phyloP scores from a whole-genome alignment of 2,113 vertebrate genomes.

The Megatriorchis doriae region DNA sequence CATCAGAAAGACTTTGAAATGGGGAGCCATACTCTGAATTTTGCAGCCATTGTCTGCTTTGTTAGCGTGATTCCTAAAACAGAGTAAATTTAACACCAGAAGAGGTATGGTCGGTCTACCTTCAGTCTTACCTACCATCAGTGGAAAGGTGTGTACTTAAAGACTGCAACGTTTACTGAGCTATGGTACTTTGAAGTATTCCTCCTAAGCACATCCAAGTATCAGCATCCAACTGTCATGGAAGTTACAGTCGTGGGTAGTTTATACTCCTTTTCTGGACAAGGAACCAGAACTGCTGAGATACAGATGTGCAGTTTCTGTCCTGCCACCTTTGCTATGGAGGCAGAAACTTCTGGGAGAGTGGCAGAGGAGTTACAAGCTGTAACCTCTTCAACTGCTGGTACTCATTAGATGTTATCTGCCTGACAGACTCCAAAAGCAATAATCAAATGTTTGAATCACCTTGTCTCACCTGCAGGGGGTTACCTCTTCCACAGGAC shows the following conservation, averaged over 20 bases:
- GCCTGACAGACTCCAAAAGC: background rate
- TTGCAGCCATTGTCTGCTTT: background rate
- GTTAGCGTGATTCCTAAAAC: background rate
- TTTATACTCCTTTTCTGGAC: background rate
- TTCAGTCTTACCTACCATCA: background rate
- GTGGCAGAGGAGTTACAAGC: background rate
- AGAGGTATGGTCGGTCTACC: accelerated
- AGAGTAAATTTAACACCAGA: background rate
- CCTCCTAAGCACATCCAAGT: background rate
- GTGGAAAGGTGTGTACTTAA: background rate
- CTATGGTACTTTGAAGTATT: background rate
- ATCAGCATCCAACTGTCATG: background rate
- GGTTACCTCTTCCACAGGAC: background rate
- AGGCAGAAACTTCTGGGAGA: background rate
- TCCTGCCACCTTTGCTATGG: background rate
- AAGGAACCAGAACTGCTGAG: background rate
- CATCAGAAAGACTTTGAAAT: background rate
- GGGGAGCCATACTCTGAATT: background rate
- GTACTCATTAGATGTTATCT: background rate
- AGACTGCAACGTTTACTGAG: background rate
- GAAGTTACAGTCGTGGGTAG: background rate
- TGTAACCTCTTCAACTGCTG: background rate
- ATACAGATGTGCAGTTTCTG: background rate
- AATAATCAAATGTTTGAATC: background rate
- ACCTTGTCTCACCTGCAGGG: background rate